Evolutionary conservation across 2,113 vertebrate species (phyloP).

Genomic region (Seriola quinqueradiata): DNA sequence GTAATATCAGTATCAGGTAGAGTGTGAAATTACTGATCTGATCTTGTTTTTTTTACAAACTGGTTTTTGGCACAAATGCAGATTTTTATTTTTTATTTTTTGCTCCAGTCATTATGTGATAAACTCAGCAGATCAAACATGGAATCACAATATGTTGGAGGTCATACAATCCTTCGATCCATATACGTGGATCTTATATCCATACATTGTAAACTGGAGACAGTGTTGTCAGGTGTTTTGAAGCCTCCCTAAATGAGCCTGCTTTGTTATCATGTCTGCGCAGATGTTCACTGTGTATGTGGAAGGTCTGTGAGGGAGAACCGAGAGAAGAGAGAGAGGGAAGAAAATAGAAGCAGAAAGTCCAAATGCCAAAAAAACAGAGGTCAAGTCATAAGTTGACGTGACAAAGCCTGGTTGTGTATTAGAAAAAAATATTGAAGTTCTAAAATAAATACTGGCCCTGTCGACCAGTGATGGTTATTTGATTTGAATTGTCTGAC

Average conservation of each 20-base stretch:
- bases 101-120: no score
- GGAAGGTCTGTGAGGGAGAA: not conserved
- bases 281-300: not conserved
- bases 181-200: not conserved
- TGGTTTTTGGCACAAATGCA: no score
- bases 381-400: not conserved
- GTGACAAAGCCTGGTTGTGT: not conserved
- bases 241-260: not conserved
- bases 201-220: not conserved
- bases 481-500: conserved; percentile 3
- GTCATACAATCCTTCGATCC: not conserved
- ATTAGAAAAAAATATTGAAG: not conserved
- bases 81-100: no score
- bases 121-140: no score
- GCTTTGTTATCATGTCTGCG: not conserved
- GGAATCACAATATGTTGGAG: no score
- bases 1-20: no score
- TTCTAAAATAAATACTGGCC: not conserved
- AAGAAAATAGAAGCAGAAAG: not conserved
- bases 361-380: conserved; percentile 7
- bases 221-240: no score
- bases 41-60: no score
- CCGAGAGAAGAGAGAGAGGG: not conserved
- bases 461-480: not conserved
- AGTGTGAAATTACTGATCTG: no score